Base-by-base conservation (phyloP, 2,113 vertebrate species). In the Barbus barbus region DNA sequence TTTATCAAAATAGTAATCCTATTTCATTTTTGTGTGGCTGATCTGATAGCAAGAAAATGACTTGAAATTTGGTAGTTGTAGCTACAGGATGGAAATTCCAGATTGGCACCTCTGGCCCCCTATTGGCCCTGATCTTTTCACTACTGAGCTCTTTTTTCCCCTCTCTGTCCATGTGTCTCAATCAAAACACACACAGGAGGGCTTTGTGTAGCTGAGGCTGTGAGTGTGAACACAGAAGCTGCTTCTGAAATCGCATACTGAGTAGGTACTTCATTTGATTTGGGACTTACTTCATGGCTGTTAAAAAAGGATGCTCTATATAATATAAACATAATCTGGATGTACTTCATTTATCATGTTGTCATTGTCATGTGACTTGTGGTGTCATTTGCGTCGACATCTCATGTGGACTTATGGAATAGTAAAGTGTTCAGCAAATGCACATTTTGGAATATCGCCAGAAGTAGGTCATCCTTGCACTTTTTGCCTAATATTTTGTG, bases 151-250 rank as follows among this genome's bases (percentile, higher is more conserved):
- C 84, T 93, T 83, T 88, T 88, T 92, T 86, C 82, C 61, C 46
- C 22, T 36, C 22, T 79, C 87, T 85, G 75, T 80, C 88, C 82
- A 82, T 88, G 83, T 31, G 44, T 87, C 90, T 92, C 92, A 92
- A 91, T 94, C 93, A 81, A 71, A 94, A 91, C 89, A 88, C 90
- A 90, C 90, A 65, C 72, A 44, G 80, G 87, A 87, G 89, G 86
- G 90, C 91, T 88, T 85, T 90, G 87, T 76, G 78, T 73, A 31
- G 46, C 65, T 51, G 2, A 6, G 60, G 71, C 73, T 78, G 67
- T 75, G 83, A 69, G 83, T 79, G 84, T 56, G 46, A 83, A 71
- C 69, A 65, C 73, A 61, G 53, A 79, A 58, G 36, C 77, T 46
- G 36, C 48, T 24, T 72, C 48, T 69, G 63, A 51, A 61, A 75